Conservation (phyloP, 1,140 invertebrate species). For the Geopemphigus sp. region DNA sequence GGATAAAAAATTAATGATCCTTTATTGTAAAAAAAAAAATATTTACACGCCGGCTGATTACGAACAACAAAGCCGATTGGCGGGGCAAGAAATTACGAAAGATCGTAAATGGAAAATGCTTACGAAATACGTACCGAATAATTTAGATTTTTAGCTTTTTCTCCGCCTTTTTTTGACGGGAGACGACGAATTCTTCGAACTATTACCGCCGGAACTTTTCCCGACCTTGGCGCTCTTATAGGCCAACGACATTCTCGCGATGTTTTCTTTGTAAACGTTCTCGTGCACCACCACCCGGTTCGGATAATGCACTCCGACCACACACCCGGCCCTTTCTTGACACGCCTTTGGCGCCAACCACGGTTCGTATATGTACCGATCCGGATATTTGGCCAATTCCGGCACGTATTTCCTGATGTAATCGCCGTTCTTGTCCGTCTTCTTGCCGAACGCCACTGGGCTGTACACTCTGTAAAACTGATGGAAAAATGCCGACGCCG, state of each 20-base stretch:
- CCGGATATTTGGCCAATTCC: conserved; percentile 66
- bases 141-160: too few relatives aligned
- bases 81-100: too few relatives aligned
- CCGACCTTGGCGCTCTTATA: conserved; percentile 50
- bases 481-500: conserved; percentile 73
- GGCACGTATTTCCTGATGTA: conserved; percentile 74
- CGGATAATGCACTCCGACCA: conserved; percentile 70
- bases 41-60: too few relatives aligned
- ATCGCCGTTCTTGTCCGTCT: conserved; percentile 69
- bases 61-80: too few relatives aligned
- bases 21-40: too few relatives aligned
- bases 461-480: conserved; percentile 74
- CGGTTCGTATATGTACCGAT: conserved; percentile 71
- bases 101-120: too few relatives aligned
- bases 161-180: background rate
- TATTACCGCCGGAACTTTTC: background rate
- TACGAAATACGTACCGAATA: too few relatives aligned
- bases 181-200: background rate
- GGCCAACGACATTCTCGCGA: conserved; percentile 49
- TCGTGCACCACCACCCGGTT: conserved; percentile 70
- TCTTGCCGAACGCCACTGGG: conserved; percentile 72
- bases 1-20: too few relatives aligned
- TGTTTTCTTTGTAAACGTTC: conserved; percentile 64
- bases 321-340: conserved; percentile 67
- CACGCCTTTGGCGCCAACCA: conserved; percentile 68